Evolutionary conservation across 2,113 vertebrate species (phyloP).

Genomic region (Siniperca knerii): DNA sequence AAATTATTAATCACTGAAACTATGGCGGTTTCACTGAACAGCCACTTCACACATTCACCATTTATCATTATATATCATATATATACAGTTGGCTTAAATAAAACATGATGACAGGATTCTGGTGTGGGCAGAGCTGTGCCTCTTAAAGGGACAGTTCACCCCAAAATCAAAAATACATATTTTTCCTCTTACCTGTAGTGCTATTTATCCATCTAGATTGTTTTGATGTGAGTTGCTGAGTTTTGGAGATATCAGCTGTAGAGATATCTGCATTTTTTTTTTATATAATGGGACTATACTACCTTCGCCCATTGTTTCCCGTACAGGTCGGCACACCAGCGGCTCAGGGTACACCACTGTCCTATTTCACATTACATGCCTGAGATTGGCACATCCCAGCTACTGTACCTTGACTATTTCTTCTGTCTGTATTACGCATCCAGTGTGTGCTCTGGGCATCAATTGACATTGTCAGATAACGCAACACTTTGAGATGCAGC

Average conservation of each 20-base stretch:
- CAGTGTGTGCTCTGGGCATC: neutral
- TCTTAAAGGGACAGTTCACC: no score
- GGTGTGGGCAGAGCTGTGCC: neutral
- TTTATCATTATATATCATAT: neutral
- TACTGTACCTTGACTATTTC: no score
- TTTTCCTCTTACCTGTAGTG: no score
- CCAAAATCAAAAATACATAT: no score
- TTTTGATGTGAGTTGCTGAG: no score
- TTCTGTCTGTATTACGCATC: no score
- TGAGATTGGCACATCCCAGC: neutral
- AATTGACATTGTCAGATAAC: neutral
- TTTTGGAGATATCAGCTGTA: no score
- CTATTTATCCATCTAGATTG: no score
- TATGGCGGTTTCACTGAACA: neutral
- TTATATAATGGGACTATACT: no score
- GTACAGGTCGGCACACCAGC: neutral
- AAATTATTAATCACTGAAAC: neutral
- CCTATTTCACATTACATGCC: neutral
- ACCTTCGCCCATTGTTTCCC: neutral
- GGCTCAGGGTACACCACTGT: neutral
- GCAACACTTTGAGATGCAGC: neutral
- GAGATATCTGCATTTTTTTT: no score
- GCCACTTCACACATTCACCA: neutral
- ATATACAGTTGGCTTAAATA: neutral
- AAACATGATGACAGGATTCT: neutral